A percentile compares a stretch with the other conserved stretches of the same genome.
Conservation (phyloP, 2,888 invertebrate species). For the Tenthredo distinguenda region DNA sequence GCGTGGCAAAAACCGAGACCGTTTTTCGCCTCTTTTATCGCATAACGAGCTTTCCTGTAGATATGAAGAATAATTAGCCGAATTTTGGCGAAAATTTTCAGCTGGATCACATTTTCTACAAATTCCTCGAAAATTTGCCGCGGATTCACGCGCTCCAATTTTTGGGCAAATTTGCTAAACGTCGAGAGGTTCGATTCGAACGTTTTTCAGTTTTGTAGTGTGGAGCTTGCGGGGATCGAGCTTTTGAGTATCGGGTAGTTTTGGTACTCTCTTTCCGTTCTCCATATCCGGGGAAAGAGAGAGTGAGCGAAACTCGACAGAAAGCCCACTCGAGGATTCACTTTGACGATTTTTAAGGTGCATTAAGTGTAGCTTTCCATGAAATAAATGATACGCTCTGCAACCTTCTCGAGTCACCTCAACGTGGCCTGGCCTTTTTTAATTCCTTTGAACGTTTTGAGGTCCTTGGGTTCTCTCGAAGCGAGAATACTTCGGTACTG, state of each 20-base stretch:
- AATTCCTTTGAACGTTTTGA: conserved; percentile 12
- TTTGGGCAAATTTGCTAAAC: neutral
- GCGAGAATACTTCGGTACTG: neutral
- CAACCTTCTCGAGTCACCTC: neutral
- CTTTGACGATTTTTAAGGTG: conserved; percentile 16
- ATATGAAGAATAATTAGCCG: too few species aligned
- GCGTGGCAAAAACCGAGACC: neutral
- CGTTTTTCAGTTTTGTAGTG: neutral
- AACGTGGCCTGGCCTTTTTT: neutral
- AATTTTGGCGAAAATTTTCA: neutral
- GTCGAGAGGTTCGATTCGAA: neutral
- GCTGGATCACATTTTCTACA: too few species aligned
- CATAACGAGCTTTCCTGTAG: too few species aligned
- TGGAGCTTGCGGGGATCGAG: neutral
- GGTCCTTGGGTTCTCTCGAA: conserved; percentile 1
- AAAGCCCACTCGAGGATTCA: neutral
- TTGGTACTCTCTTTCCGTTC: neutral
- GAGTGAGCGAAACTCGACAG: neutral
- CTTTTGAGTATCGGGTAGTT: neutral
- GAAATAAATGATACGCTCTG: neutral
- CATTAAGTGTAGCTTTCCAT: conserved; percentile 14
- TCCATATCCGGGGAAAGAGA: neutral
- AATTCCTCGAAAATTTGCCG: too few species aligned
- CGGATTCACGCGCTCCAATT: too few species aligned
- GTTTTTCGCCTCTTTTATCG: neutral